Percentiles rank a stretch among this genome's conserved stretches.
phyloP scores from a whole-genome alignment of 2,888 invertebrate species.

The Ariolimax columbianus region DNA sequence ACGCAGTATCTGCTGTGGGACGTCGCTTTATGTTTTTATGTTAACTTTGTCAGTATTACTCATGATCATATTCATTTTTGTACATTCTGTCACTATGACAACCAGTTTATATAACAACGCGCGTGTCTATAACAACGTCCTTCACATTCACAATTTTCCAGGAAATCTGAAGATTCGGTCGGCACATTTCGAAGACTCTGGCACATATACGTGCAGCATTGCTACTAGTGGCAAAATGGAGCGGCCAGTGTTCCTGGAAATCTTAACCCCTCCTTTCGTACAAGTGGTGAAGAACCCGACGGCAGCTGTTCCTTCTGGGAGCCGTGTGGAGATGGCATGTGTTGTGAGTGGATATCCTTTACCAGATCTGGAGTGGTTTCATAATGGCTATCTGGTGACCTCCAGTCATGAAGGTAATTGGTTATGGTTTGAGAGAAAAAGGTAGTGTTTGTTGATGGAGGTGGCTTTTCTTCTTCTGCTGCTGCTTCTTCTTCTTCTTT shows the following conservation, averaged over 20 bases:
- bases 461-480: no score
- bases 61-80: no score
- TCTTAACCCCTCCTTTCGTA: conserved; percentile 36
- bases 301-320: conserved; percentile 7
- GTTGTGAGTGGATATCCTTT: conserved; percentile 28
- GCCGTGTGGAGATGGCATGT: conserved; percentile 40
- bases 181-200: conserved; percentile 31
- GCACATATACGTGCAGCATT: conserved; percentile 50
- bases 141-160: conserved; percentile 3
- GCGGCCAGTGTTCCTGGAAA: conserved; percentile 39
- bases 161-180: conserved; percentile 39
- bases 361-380: conserved; percentile 50
- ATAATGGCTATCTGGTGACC: conserved; percentile 44
- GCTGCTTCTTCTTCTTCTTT: no score
- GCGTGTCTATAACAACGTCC: no score
- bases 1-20: no score
- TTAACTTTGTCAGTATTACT: no score
- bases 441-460: no score
- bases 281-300: neutral
- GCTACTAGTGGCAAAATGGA: neutral
- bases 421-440: neutral
- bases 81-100: no score
- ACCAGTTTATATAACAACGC: no score
- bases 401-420: neutral
- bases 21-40: no score